Evolutionary conservation across 1,140 invertebrate species (phyloP).

Genomic region (Papilio glaucus): DNA sequence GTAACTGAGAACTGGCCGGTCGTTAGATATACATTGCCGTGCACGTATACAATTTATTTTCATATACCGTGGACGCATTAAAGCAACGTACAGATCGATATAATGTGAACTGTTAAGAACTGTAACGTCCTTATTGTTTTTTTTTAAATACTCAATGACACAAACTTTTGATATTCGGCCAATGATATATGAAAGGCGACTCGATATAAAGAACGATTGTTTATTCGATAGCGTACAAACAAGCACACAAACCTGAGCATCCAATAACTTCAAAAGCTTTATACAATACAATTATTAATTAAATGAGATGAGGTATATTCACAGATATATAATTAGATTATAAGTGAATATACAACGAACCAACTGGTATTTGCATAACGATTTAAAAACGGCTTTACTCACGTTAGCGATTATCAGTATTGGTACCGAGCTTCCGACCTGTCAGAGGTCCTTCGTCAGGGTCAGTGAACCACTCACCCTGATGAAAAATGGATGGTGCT

Average conservation of each 20-base stretch:
- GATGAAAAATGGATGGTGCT: too few species aligned
- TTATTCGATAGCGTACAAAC: background rate
- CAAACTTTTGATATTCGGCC: conserved; percentile 47
- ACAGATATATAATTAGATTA: too few species aligned
- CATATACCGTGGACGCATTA: conserved; percentile 67
- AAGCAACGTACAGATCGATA: conserved; percentile 56
- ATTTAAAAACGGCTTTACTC: too few species aligned
- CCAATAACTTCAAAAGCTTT: background rate
- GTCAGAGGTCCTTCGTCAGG: too few species aligned
- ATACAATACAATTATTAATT: too few species aligned
- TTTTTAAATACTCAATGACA: conserved; percentile 37
- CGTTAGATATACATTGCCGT: conserved; percentile 63
- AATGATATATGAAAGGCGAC: conserved; percentile 29
- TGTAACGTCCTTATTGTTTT: conserved; percentile 35
- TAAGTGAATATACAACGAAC: too few species aligned
- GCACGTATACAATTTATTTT: conserved; percentile 76
- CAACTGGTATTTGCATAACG: too few species aligned
- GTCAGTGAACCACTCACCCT: too few species aligned
- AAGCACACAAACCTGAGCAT: background rate
- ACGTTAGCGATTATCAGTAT: too few species aligned
- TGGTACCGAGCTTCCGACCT: too few species aligned
- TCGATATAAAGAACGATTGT: background rate
- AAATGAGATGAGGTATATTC: too few species aligned
- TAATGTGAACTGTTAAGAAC: conserved; percentile 42
- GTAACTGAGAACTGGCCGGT: conserved; percentile 73